Evolutionary conservation across 2,888 invertebrate genomes (phyloP), one percentile per base, ranked within the genome.

Genomic region (Xestia sexstrigata): DNA sequence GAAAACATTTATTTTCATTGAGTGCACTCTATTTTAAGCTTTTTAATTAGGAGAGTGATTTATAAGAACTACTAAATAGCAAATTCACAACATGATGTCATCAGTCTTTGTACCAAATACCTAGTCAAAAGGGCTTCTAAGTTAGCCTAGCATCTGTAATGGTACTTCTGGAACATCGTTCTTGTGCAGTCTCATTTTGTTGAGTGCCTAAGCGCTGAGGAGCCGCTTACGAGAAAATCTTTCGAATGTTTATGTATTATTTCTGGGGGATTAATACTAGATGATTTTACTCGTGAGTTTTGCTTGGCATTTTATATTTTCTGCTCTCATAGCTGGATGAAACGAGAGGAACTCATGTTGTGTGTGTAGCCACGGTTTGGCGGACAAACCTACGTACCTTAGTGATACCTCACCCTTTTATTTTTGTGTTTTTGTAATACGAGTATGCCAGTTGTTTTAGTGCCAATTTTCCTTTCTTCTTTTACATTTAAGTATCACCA

Each of bases 151-250:
- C 23, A 42, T 58, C 11, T 7, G 3, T 17, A 55, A 47, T 35
- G 60, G 17, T 23, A n/a, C 60, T 76, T 69, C 62, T 73, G 73
- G 42, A 58, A 30, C 3, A 35, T 39, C 15, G 42, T 47, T 71
- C 20, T 35, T 49, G 35, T 67, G 62, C 52, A 47, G 42, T 66
- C 74, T 82, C 71, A 82, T 82, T 78, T 74, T 49, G 71, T 66
- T 74, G 65, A 82, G 82, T 74, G 78, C 63, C 42, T 69, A 71
- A 82, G 73, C 69, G 63, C 55, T 42, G 65, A 58, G n/a, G n/a
- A 52, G 62, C 7, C 60, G 60, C 63, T 82, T 69, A 72, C 52
- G 70, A 63, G 23, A 42, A 39, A 66, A 67, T 42, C n/a, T 71
- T 60, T 69, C 68, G 55, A 58, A 74, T 42, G 35, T 49, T 78